Conservation (phyloP, 2,113 vertebrate genomes). For the Probosciger aterrimus region DNA sequence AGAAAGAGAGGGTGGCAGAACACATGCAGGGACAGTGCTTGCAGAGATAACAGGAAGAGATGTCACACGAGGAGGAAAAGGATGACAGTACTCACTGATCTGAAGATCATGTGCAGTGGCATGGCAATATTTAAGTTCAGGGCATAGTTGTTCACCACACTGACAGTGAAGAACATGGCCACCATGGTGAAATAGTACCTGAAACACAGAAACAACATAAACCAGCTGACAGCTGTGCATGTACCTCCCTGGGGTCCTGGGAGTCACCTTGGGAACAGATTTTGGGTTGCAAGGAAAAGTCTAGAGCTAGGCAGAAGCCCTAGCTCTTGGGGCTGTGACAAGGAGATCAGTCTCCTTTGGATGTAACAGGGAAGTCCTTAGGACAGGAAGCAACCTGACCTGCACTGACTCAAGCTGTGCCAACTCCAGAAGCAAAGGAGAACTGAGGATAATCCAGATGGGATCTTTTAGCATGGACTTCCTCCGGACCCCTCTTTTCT, state of each 20-base stretch:
- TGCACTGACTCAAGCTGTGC: background rate
- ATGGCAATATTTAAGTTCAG: conserved; percentile 96
- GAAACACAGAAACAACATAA: background rate
- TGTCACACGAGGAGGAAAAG: background rate
- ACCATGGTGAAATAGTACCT: conserved; percentile 95
- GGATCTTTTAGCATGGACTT: background rate
- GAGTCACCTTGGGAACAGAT: background rate
- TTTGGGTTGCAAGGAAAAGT: background rate
- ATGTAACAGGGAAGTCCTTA: background rate
- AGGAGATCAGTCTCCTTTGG: background rate
- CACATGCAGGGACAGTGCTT: rapidly evolving
- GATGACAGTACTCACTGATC: conserved; percentile 83
- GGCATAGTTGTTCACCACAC: conserved; percentile 96
- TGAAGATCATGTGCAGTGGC: conserved; percentile 98
- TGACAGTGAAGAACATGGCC: conserved; percentile 96
- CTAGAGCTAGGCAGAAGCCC: background rate
- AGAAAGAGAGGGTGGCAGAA: background rate
- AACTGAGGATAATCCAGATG: background rate
- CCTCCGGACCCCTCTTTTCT: background rate
- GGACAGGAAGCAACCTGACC: background rate
- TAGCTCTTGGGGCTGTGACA: background rate
- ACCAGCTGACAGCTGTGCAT: rapidly evolving
- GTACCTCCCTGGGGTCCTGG: background rate
- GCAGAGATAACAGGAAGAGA: background rate
- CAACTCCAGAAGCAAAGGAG: background rate